These are phyloP conservation scores for Ferrisia virgata DNA, from an alignment of 2,888 invertebrate genomes.

Conservation along the genomic window DNA sequence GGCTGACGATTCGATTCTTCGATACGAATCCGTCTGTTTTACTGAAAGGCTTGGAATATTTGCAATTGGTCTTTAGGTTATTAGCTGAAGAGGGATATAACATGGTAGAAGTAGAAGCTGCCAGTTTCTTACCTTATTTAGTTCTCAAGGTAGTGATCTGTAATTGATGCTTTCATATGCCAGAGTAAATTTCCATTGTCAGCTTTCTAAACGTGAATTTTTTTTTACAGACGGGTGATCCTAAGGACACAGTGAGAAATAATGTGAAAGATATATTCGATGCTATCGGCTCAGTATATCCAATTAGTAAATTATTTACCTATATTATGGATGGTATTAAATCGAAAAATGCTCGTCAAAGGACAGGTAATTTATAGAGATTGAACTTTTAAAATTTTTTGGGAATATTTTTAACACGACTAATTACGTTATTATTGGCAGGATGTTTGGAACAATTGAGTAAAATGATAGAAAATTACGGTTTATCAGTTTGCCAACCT, in stretches of 20 bases:
- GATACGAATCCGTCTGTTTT: conserved; percentile 98
- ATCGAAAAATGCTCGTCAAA: conserved; percentile 93
- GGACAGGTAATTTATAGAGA: conserved; percentile 63
- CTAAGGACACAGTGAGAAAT: conserved; percentile 90
- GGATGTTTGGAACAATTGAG: conserved; percentile 93
- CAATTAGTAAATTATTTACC: conserved; percentile 82
- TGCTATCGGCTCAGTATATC: conserved; percentile 80
- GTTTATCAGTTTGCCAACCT: conserved; percentile 78
- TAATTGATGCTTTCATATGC: neutral
- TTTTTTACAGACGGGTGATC: conserved; percentile 75
- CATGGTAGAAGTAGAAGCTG: conserved; percentile 86
- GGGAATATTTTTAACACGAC: neutral
- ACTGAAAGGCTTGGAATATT: conserved; percentile 89
- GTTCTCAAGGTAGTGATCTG: conserved; percentile 78
- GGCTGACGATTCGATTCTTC: conserved; percentile 94
- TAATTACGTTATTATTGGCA: conserved; percentile 50
- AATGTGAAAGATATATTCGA: conserved; percentile 82
- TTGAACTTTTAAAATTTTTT: neutral
- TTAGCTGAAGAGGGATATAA: conserved; percentile 78
- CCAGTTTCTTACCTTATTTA: conserved; percentile 91
- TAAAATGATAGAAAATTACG: conserved; percentile 78
- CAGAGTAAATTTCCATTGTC: neutral
- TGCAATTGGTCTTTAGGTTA: conserved; percentile 76
- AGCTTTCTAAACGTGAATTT: neutral
- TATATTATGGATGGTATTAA: conserved; percentile 93